Evolutionary conservation across 2,888 invertebrate genomes (phyloP).

Genomic region (Ganaspis brasiliensis): DNA sequence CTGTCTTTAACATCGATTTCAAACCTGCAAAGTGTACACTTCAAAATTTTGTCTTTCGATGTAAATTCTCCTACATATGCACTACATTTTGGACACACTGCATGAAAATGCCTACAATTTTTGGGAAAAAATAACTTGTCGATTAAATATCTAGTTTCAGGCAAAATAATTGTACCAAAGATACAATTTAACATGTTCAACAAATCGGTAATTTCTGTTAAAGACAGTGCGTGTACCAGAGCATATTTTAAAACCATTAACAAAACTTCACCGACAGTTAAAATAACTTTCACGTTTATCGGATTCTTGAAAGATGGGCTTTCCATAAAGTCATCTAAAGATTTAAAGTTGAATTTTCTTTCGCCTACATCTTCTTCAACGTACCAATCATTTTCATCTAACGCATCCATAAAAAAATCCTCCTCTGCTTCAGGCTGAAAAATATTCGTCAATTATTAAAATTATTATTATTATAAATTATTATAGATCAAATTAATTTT

Average conservation of each 20-base stretch:
- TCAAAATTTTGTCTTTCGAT: slow-evolving; percentile 3
- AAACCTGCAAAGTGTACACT: neutral
- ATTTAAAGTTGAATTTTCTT: neutral
- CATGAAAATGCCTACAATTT: neutral
- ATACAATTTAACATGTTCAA: slow-evolving; percentile 1
- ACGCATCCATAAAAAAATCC: slow-evolving; percentile 1
- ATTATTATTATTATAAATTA: neutral
- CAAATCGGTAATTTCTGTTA: slow-evolving; percentile 10
- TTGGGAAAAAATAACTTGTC: slow-evolving; percentile 7
- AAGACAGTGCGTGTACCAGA: slow-evolving; percentile 6
- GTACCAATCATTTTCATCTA: slow-evolving; percentile 8
- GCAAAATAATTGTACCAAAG: slow-evolving; percentile 1
- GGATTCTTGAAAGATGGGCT: neutral
- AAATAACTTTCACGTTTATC: neutral
- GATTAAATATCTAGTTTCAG: slow-evolving; percentile 11
- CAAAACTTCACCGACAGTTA: neutral
- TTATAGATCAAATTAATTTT: too few species aligned
- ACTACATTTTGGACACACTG: neutral
- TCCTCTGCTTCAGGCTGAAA: neutral
- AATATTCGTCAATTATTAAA: neutral
- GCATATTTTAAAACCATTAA: slow-evolving; percentile 12
- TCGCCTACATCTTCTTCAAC: neutral
- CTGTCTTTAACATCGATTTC: slow-evolving; percentile 4
- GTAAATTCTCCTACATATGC: slow-evolving; percentile 5
- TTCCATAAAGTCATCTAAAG: slow-evolving; percentile 3